Conservation (phyloP, 2,888 invertebrate genomes). For the Drosophila mercatorum region DNA sequence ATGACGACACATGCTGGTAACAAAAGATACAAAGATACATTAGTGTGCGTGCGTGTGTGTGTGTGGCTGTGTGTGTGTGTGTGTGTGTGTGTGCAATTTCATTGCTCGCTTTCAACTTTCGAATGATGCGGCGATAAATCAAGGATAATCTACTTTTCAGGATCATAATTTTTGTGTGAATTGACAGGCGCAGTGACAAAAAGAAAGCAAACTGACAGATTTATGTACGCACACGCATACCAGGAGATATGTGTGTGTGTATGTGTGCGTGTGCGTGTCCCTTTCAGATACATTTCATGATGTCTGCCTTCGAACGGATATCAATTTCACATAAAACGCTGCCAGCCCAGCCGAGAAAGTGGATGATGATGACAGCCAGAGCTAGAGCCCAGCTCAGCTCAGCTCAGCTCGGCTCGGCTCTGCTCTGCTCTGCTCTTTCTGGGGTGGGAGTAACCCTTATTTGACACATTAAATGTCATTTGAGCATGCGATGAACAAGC, state of each 20-base stretch:
- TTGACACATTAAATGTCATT: constrained; percentile 83
- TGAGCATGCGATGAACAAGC: constrained; percentile 77
- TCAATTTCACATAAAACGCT: constrained; percentile 83
- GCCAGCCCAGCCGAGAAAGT: constrained; percentile 63
- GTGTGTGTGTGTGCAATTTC: constrained; percentile 61
- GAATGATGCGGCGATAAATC: constrained; percentile 84
- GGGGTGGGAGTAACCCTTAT: constrained; percentile 78
- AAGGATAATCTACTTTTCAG: constrained; percentile 85
- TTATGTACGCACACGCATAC: constrained; percentile 79
- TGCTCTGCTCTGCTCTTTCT: neutral
- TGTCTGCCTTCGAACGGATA: constrained; percentile 73
- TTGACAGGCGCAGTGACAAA: constrained; percentile 83
- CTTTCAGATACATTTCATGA: constrained; percentile 60
- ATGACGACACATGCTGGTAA: constrained; percentile 73
- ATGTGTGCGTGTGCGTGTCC: constrained; percentile 22
- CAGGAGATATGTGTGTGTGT: constrained; percentile 11
- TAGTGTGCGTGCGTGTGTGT: constrained; percentile 9
- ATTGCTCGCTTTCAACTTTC: constrained; percentile 76
- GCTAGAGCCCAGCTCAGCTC: constrained; percentile 11
- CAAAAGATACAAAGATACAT: constrained; percentile 69
- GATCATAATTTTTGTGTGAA: constrained; percentile 85
- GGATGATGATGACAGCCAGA: constrained; percentile 66
- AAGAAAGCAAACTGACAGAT: constrained; percentile 83
- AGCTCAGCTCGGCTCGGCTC: neutral
- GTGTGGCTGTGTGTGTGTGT: constrained; percentile 12